These are phyloP conservation scores for Enteromius mattozi DNA, from an alignment of 2,797 vertebrate genomes.

Conservation along the genomic window DNA sequence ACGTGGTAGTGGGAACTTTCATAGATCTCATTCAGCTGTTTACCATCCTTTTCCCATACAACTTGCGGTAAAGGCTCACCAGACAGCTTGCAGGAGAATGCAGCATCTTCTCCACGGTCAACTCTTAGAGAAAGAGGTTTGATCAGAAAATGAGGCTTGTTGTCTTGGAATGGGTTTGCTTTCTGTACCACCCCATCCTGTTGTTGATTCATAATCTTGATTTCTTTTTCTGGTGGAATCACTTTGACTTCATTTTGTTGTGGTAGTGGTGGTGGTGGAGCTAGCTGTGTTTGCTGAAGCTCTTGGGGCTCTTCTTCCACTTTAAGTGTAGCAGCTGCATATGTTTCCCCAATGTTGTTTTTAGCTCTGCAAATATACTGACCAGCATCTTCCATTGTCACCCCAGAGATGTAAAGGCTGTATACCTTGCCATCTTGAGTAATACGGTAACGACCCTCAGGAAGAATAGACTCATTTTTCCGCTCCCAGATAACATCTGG, in stretches of 20 bases:
- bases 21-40: conserved; percentile 88
- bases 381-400: conserved; percentile 84
- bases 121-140: conserved; percentile 85
- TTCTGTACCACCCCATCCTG: conserved; percentile 57
- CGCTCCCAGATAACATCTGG: conserved; percentile 92
- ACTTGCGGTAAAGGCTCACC: conserved; percentile 83
- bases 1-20: conserved; percentile 88
- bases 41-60: conserved; percentile 93
- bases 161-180: conserved; percentile 61
- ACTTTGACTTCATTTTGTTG: conserved; percentile 59
- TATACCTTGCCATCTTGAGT: conserved; percentile 86
- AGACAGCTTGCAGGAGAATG: conserved; percentile 86
- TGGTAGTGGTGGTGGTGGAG: conserved; percentile 43
- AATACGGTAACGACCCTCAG: conserved; percentile 80
- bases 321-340: conserved; percentile 85
- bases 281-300: conserved; percentile 56
- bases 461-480: conserved; percentile 80
- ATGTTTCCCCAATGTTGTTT: conserved; percentile 90
- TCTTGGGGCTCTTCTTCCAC: conserved; percentile 73
- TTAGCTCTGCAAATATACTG: conserved; percentile 92
- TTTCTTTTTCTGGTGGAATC: conserved; percentile 52
- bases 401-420: conserved; percentile 81
- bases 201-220: conserved; percentile 24
- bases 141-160: conserved; percentile 83
- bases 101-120: conserved; percentile 85